Percentiles rank a stretch among this genome's conserved stretches.
These are phyloP conservation scores for Panulirus ornatus DNA, from an alignment of 1,140 invertebrate species.

Conservation along the genomic window DNA sequence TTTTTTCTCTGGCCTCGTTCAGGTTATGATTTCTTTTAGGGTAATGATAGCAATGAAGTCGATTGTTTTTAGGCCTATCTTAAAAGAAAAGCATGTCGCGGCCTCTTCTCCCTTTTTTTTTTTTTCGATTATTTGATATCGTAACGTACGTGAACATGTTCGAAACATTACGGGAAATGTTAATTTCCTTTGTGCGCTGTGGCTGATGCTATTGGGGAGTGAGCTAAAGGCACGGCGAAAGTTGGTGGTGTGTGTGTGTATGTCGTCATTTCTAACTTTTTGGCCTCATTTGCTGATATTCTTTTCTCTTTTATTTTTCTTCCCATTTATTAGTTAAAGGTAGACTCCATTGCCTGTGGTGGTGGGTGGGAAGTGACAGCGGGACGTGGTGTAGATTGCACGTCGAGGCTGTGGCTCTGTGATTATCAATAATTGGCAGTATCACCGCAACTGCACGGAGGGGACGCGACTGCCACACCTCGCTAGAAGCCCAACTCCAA, in stretches of 20 bases:
- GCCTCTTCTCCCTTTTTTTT: neutral
- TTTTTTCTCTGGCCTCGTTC: neutral
- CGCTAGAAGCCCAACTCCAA: neutral
- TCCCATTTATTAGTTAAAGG: neutral
- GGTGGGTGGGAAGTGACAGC: neutral
- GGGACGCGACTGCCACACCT: slow-evolving; percentile 11
- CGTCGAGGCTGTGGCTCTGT: slow-evolving; percentile 32
- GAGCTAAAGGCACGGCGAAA: too few relatives aligned
- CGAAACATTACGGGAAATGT: neutral
- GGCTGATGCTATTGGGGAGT: neutral
- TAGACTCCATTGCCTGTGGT: neutral
- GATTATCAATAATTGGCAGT: slow-evolving; percentile 72
- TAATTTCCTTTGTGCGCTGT: neutral
- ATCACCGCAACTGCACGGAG: slow-evolving; percentile 56
- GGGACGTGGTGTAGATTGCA: slow-evolving; percentile 19
- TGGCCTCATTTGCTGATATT: neutral
- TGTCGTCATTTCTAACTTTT: too few relatives aligned
- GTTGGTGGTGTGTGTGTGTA: too few relatives aligned
- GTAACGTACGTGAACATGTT: neutral
- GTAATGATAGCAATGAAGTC: neutral
- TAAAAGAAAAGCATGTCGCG: too few relatives aligned
- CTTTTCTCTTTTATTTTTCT: neutral
- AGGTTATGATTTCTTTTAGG: neutral
- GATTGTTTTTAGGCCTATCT: neutral
- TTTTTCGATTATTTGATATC: neutral